A percentile compares a stretch with the other conserved stretches of the same genome.
phyloP scores from a whole-genome alignment of 2,113 vertebrate species.

The Mellivora capensis region DNA sequence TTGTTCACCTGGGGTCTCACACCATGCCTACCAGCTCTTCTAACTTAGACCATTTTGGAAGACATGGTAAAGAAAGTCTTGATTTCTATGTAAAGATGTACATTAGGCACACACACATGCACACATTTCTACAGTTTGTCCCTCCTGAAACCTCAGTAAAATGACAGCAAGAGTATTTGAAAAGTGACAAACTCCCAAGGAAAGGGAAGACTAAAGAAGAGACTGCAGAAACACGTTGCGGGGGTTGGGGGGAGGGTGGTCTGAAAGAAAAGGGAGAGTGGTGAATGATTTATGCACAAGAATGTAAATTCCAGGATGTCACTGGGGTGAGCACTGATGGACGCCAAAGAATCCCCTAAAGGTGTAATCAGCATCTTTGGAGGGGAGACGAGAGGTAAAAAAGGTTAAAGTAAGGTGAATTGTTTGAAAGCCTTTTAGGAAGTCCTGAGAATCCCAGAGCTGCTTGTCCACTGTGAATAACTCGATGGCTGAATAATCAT shows the following conservation, averaged over 20 bases:
- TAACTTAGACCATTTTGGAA: background rate
- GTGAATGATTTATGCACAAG: background rate
- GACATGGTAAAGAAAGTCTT: background rate
- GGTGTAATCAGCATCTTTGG: background rate
- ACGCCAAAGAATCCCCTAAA: background rate
- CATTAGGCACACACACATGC: background rate
- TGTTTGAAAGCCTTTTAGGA: background rate
- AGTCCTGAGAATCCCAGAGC: background rate
- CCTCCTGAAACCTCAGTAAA: background rate
- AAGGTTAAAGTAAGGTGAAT: background rate
- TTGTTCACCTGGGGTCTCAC: rapidly evolving
- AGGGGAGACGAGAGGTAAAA: rapidly evolving
- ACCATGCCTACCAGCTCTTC: rapidly evolving
- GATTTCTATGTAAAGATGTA: background rate
- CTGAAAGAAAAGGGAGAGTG: too few relatives aligned
- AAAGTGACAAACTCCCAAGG: background rate
- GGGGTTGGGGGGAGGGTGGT: rapidly evolving
- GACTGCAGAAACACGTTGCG: rapidly evolving
- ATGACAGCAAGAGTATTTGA: background rate
- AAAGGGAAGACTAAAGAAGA: background rate
- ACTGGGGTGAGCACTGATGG: background rate
- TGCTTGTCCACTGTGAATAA: too few relatives aligned
- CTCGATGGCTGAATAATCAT: background rate
- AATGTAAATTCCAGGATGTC: background rate
- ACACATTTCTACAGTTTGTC: background rate